Conservation (phyloP, 2,113 vertebrate species). For the Megaceryle maxima region DNA sequence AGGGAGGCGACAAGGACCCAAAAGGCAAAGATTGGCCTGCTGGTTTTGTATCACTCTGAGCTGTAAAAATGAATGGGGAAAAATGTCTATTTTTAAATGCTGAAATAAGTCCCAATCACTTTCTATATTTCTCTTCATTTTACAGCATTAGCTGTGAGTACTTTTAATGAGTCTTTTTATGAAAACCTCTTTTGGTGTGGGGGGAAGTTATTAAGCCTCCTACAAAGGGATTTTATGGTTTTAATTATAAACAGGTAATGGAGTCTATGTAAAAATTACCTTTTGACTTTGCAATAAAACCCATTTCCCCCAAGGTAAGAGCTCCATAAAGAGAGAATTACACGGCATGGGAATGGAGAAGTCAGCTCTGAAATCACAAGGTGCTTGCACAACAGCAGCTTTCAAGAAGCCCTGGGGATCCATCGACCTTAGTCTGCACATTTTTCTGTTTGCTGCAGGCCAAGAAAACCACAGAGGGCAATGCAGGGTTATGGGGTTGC, state of each 20-base stretch:
- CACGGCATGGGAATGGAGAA: neutral
- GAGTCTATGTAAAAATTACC: constrained; percentile 58
- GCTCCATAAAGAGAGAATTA: constrained; percentile 19
- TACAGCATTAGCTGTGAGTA: constrained; percentile 45
- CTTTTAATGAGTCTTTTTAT: constrained; percentile 63
- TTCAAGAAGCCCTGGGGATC: neutral
- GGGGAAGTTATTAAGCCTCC: constrained; percentile 58
- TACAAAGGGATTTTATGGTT: constrained; percentile 63
- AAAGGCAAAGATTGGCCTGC: neutral
- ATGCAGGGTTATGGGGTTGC: neutral
- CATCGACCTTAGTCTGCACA: accelerated
- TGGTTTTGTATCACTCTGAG: neutral
- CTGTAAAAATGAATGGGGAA: neutral
- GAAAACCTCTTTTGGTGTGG: constrained; percentile 44
- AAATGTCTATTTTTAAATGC: neutral
- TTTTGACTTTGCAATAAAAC: constrained; percentile 62
- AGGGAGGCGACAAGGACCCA: neutral
- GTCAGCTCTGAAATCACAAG: neutral
- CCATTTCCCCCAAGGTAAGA: constrained; percentile 16
- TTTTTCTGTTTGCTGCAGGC: neutral
- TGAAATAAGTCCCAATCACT: constrained; percentile 21
- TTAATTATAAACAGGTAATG: constrained; percentile 75
- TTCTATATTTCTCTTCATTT: constrained; percentile 47
- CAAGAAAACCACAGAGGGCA: neutral
- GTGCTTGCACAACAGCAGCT: neutral